phyloP scores from a whole-genome alignment of 2,797 vertebrate species.

The Helarctos malayanus region DNA sequence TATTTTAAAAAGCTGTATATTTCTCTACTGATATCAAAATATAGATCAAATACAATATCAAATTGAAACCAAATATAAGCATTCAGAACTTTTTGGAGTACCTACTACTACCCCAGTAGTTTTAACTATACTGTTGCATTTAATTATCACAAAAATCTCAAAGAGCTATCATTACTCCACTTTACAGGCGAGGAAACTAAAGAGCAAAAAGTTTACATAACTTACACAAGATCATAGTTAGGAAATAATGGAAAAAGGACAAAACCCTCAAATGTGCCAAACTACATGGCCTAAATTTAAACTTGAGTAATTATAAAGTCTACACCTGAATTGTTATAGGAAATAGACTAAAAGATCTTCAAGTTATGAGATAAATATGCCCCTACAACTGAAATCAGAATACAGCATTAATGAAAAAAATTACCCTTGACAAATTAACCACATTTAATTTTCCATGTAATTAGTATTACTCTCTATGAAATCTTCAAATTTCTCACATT shows the following conservation, averaged over 20 bases:
- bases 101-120: neutral
- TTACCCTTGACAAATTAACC: conserved; percentile 31
- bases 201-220: conserved; percentile 46
- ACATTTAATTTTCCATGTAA: conserved; percentile 39
- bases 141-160: conserved; percentile 30
- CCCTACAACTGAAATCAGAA: conserved; percentile 48
- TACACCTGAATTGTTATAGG: neutral
- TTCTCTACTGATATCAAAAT: conserved; percentile 55
- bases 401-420: conserved; percentile 1
- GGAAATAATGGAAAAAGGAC: conserved; percentile 62
- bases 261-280: conserved; percentile 1
- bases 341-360: conserved; percentile 20
- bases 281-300: neutral
- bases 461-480: conserved; percentile 49
- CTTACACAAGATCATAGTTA: neutral
- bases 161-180: neutral
- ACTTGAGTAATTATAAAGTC: conserved; percentile 41
- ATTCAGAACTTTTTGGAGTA: neutral
- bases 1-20: conserved; percentile 4
- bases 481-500: conserved; percentile 37
- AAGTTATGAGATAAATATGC: neutral
- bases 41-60: conserved; percentile 17
- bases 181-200: conserved; percentile 51
- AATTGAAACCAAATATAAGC: neutral
- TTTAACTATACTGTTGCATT: conserved; percentile 49